Percentiles rank a stretch among this genome's conserved stretches.
These are phyloP conservation scores for Enteromius radiatus DNA, from an alignment of 2,797 vertebrate species.

Conservation along the genomic window DNA sequence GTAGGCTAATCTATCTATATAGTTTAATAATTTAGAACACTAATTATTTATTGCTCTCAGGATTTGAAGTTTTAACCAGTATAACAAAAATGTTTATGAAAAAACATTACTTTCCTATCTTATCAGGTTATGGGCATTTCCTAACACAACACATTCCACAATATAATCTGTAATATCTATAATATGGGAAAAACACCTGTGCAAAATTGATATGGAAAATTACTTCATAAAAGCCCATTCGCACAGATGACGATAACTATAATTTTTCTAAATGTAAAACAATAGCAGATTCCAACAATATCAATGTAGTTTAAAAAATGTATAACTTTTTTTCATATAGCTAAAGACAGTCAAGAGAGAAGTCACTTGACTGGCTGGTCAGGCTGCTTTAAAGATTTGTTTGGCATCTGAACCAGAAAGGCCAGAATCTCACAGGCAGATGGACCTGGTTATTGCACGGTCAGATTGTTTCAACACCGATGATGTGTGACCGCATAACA, in stretches of 20 bases:
- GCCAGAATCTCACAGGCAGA: conserved; percentile 38
- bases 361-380: not conserved
- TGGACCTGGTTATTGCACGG: conserved; percentile 48
- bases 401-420: conserved; percentile 26
- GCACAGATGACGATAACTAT: not conserved
- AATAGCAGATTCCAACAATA: not conserved
- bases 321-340: not conserved
- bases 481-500: conserved; percentile 53
- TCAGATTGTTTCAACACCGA: conserved; percentile 47
- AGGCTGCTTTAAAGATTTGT: not conserved
- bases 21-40: not conserved
- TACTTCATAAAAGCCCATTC: not conserved
- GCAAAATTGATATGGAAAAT: not conserved
- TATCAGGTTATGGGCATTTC: not conserved
- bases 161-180: not conserved
- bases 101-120: not conserved
- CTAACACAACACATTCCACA: not conserved
- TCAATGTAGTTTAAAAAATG: not conserved
- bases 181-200: not conserved
- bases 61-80: not conserved
- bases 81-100: not conserved
- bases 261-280: not conserved
- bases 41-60: not conserved
- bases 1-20: not conserved
- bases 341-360: not conserved